Base-by-base conservation (phyloP, 1,140 invertebrate genomes). In the Drosophila teissieri region DNA sequence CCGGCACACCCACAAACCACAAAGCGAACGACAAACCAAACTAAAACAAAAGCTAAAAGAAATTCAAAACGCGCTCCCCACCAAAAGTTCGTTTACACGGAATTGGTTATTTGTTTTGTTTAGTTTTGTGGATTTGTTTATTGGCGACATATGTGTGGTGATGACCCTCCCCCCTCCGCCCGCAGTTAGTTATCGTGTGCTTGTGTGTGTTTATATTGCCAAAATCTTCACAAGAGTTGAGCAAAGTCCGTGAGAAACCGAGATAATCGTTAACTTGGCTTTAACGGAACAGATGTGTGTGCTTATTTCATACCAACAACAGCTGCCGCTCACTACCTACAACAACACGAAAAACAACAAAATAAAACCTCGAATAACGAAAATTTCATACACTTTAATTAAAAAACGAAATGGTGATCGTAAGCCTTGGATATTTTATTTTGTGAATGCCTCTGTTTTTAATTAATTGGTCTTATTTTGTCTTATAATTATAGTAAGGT, bases 61-160 rank as follows among this genome's bases (percentile, higher is more conserved):
- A 64, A 55, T 68, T 73, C 65, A 62, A 69, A 64, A 49, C 42
- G 68, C 64, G 75, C 60, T 80, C 52, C 58, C 63, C 58, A 44
- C 44, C 64, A n/a, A 85, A 83, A 88, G 83, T 89, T 88, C 83
- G 80, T 89, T 83, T 89, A 88, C 79, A 89, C 83, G 79, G 67
- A 89, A 89, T 83, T 77, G 63, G 55, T 77, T 75, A 88, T 86
- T 89, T 88, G 84, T 88, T 88, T 88, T 89, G 83, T 83, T 77
- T 78, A 61, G 74, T 60, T 85, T 82, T 73, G 83, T 79, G 63
- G 69, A 82, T 83, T 86, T 86, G 82, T 86, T 88, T 86, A 88
- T 88, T 76, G 68, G 51, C 37, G 27, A 64, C 45, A 56, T 39
- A 54, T 72, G 67, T 39, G 56, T 36, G 60, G 22, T 27, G 42